These are phyloP conservation scores for Sesamia inferens DNA, from an alignment of 2,888 invertebrate genomes.

Conservation along the genomic window DNA sequence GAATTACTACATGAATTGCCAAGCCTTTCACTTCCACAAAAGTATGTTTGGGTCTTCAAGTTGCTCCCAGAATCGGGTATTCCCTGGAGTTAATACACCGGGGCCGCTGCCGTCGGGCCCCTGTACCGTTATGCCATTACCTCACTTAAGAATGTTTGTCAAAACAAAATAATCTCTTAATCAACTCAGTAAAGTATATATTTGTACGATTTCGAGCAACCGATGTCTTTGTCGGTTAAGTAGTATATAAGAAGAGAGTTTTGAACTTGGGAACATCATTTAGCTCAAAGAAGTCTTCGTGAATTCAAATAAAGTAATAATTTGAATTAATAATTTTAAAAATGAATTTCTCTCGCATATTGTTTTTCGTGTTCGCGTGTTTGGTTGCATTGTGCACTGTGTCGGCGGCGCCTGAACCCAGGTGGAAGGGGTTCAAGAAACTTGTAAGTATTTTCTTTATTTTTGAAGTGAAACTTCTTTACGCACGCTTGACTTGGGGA, in stretches of 20 bases:
- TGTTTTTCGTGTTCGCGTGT: conserved; percentile 74
- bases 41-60: conserved; percentile 8
- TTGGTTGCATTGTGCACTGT: conserved; percentile 70
- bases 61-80: conserved; percentile 35
- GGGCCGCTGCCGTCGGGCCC: not conserved
- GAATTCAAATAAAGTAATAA: conserved; percentile 25
- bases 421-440: conserved; percentile 78
- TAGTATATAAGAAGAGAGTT: conserved; percentile 39
- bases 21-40: not conserved
- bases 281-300: conserved; percentile 18
- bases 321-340: conserved; percentile 45
- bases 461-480: too few relatives aligned
- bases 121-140: conserved; percentile 20
- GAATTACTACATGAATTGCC: not conserved
- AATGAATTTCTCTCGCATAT: conserved; percentile 75
- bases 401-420: conserved; percentile 73
- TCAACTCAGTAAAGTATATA: not conserved
- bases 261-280: conserved; percentile 45
- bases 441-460: conserved; percentile 70
- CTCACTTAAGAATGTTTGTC: not conserved
- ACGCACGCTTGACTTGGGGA: too few relatives aligned
- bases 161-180: conserved; percentile 3
- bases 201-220: not conserved
- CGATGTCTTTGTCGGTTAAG: not conserved
- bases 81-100: conserved; percentile 37